phyloP scores from a whole-genome alignment of 2,113 vertebrate species.

The Heterocephalus glaber region DNA sequence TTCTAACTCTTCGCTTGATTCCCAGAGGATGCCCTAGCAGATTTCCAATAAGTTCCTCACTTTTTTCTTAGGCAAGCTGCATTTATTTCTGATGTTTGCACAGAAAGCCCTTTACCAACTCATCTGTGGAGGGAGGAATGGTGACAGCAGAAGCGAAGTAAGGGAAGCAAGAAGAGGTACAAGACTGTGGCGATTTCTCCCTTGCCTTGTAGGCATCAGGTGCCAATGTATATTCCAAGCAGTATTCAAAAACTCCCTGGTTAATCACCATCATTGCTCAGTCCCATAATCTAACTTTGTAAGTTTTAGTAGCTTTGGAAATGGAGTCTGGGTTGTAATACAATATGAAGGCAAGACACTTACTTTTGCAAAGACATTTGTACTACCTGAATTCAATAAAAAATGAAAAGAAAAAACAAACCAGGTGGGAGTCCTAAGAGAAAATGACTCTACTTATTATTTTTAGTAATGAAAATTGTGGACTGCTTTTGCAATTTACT shows the following conservation, averaged over 20 bases:
- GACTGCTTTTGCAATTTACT: background rate
- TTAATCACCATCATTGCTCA: background rate
- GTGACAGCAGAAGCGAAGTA: background rate
- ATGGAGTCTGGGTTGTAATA: background rate
- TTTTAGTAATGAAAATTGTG: background rate
- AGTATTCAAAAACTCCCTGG: background rate
- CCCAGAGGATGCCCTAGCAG: background rate
- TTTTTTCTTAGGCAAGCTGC: background rate
- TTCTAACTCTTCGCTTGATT: background rate
- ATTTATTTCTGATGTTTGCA: background rate
- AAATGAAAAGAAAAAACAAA: background rate
- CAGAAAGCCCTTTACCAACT: background rate
- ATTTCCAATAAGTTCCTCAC: background rate
- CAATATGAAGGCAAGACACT: background rate
- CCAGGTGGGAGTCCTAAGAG: rapidly evolving
- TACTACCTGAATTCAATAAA: background rate
- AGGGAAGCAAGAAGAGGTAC: too few species aligned
- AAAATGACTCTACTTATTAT: background rate
- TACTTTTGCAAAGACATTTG: background rate
- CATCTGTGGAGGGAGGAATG: background rate
- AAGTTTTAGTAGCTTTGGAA: background rate
- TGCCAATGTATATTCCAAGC: too few species aligned
- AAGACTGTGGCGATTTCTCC: background rate
- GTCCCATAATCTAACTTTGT: rapidly evolving
- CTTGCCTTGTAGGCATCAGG: too few species aligned